Base-by-base conservation (phyloP, 2,797 vertebrate genomes). In the Phylloscopus collybita region DNA sequence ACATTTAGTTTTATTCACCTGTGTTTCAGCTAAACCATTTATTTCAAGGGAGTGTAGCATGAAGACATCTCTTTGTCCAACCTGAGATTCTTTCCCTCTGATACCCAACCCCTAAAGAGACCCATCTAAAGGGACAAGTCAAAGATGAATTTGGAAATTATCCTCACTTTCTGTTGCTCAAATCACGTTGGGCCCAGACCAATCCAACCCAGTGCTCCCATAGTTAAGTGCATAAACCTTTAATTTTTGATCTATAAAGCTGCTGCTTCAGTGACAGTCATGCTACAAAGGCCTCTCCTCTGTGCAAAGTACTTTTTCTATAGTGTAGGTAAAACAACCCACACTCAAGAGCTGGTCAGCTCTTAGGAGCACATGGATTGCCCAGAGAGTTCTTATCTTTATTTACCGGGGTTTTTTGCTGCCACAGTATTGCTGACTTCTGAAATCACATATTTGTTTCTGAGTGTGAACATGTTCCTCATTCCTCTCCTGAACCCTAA, bases 401-500 rank as follows among this genome's bases (percentile, higher is more conserved):
- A 45, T 67, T 81, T 96, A 49, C 62, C 53, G 50, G 7, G 40
- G 20, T 19, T 76, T 93, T 88, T 56, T 50, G 49, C 62, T 72
- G 76, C 72, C 75, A 62, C 36, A 79, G n/a, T 44, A 86, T 57
- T 74, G 34, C 57, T 67, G 59, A 65, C 67, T 88, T 87, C 86
- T 61, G 66, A 90, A 92, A 76, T 51, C 83, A 80, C 32, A 76
- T 32, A 64, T 84, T 88, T 81, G 56, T 47, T 85, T 92, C 87
- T 0, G 1, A 71, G 56, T 23, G 23, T 62, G 38, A 88, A 69
- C 18, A 12, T 16, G 27, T 50, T 91, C 70, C 60, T 90, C 66
- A 61, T 86, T 71, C 36, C 36, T 56, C 34, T 83, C 64, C 45
- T 0, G 1, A 79, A 75, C 25, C 20, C n/a, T 76, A 49, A 74